Evolutionary conservation across 2,113 vertebrate species (phyloP), one percentile per base, ranked within the genome.

Genomic region (Mormoops blainvillei): DNA sequence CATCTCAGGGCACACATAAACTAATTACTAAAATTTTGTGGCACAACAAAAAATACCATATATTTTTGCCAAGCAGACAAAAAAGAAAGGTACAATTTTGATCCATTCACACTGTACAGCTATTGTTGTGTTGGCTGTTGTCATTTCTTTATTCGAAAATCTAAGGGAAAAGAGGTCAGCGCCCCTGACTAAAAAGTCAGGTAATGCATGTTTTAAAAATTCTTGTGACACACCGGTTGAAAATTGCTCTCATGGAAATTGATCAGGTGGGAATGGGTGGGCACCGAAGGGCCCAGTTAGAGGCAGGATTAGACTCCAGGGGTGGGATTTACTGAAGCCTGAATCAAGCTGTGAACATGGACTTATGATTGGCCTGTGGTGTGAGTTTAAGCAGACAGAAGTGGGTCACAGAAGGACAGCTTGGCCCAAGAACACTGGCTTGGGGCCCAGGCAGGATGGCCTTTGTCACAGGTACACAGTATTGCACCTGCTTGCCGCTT

Each of bases 321-420:
- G 22, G 14, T 19, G 10, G 22, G 18, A 8, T 20, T n/a, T 73
- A 7, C 18, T 11, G 52, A 68, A 31, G 68, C 54, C 86, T 63
- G 65, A 54, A 61, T 77, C 11, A 36, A 48, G 50, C 70, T 33
- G 48, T 24, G 45, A 52, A 41, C 7, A 52, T 2, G 12, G 38
- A 68, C 74, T 13, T 3, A 4, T 0, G 20, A 20, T 5, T 3
- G 33, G 24, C 68, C 41, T 41, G 2, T 16, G 10, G 3, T 15
- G 22, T 54, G 87, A 83, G 54, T 50, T 63, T n/a, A 22, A 12
- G n/a, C 38, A 4, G 2, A 50, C 36, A 74, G 28, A 45, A 83
- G 41, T 22, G 31, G 43, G 14, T 14, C n/a, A 11, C 36, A 41
- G 65, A 45, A 88, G 52, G 36, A 54, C 41, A 61, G 68, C 28